Conservation (phyloP, 2,797 vertebrate genomes). For the Okamejei kenojei region DNA sequence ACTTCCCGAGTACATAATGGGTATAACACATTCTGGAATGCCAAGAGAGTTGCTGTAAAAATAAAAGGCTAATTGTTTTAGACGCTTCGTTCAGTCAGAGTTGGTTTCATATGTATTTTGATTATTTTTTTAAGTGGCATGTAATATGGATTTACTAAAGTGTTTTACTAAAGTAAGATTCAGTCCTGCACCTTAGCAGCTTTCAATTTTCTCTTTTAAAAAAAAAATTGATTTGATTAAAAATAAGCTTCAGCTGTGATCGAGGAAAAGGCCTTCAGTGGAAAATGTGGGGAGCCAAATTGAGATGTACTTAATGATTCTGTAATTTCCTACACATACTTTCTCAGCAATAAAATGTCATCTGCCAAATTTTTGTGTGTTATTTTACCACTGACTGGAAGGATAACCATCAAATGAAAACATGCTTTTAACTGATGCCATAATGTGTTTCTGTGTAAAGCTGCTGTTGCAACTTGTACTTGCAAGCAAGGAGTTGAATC, state of each 20-base stretch:
- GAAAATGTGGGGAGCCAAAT: background rate
- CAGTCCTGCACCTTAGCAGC: background rate
- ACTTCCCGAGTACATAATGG: too few relatives aligned
- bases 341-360: background rate
- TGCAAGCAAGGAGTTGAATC: background rate
- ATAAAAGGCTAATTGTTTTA: too few relatives aligned
- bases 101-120: background rate
- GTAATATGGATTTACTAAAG: background rate
- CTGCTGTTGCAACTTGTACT: background rate
- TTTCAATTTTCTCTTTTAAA: background rate
- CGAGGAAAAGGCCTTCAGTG: background rate
- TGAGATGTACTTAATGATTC: background rate
- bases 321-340: constrained; percentile 19
- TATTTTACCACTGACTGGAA: background rate
- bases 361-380: background rate
- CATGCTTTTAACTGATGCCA: background rate
- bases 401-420: constrained; percentile 6
- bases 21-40: too few relatives aligned
- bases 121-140: background rate
- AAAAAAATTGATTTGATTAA: background rate
- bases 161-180: background rate
- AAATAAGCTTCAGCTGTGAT: background rate
- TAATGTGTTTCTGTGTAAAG: background rate
- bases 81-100: background rate
- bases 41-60: too few relatives aligned